These are phyloP conservation scores for Cataglyphis albicans DNA, from an alignment of 2,888 invertebrate species.

Conservation along the genomic window DNA sequence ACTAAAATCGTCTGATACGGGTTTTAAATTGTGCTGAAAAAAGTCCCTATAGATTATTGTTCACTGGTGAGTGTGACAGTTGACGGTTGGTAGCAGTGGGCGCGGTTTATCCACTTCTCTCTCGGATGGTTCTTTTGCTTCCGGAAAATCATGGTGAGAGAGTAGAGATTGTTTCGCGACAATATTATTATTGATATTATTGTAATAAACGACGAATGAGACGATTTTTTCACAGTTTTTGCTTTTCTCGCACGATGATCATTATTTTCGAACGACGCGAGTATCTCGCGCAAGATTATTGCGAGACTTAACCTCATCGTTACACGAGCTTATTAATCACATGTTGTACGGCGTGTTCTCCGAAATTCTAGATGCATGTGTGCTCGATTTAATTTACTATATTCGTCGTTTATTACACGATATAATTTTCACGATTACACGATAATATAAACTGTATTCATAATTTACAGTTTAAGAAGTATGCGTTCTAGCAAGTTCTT, in stretches of 20 bases:
- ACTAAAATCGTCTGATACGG: too few species aligned
- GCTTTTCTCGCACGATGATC: neutral
- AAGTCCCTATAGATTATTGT: neutral
- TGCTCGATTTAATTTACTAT: neutral
- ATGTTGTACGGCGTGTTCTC: constrained; percentile 62
- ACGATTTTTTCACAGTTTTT: constrained; percentile 2
- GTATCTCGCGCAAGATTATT: constrained; percentile 9
- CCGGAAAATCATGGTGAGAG: constrained; percentile 81
- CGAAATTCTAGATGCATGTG: neutral
- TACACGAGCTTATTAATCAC: constrained; percentile 62
- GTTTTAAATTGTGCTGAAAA: neutral
- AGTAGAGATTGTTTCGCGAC: constrained; percentile 53
- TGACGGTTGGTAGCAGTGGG: too few species aligned
- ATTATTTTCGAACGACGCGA: constrained; percentile 1
- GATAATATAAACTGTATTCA: neutral
- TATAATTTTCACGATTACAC: too few species aligned
- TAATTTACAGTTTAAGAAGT: neutral
- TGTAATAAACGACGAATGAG: constrained; percentile 33
- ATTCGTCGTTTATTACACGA: neutral
- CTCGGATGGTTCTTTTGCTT: constrained; percentile 76
- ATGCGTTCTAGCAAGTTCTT: neutral
- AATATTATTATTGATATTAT: constrained; percentile 58
- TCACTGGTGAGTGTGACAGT: neutral
- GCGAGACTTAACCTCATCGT: constrained; percentile 67
- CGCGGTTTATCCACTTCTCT: constrained; percentile 49